phyloP scores from a whole-genome alignment of 2,888 invertebrate species.

The Drosophila lutescens region DNA sequence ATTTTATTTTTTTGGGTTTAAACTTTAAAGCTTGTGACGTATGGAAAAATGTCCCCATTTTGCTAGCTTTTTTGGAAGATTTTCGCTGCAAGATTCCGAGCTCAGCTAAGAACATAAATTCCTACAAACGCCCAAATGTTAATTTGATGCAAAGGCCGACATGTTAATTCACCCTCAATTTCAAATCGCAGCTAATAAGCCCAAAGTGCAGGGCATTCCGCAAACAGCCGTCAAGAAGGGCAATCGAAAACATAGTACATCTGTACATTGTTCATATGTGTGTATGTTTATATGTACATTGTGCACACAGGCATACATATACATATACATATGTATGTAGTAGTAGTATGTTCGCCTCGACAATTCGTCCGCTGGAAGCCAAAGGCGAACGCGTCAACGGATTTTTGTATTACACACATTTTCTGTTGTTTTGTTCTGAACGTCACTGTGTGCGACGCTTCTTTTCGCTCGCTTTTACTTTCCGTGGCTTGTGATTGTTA shows the following conservation, averaged over 20 bases:
- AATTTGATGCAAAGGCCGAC: neutral
- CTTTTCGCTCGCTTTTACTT: constrained; percentile 77
- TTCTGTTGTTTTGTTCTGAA: constrained; percentile 32
- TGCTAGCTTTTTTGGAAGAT: too few species aligned
- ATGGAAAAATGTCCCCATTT: too few species aligned
- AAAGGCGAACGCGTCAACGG: constrained; percentile 59
- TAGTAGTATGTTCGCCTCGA: neutral
- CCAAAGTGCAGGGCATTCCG: neutral
- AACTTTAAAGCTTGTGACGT: too few species aligned
- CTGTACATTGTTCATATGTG: neutral
- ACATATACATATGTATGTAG: too few species aligned
- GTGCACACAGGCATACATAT: too few species aligned
- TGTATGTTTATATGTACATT: neutral
- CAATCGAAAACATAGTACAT: neutral
- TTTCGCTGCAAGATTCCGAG: too few species aligned
- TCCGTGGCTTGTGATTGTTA: constrained; percentile 57
- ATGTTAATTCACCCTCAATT: neutral
- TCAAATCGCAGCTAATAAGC: neutral
- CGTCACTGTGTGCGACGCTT: constrained; percentile 34
- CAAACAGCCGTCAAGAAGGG: constrained; percentile 6
- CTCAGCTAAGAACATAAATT: neutral
- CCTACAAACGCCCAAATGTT: neutral
- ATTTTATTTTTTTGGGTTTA: too few species aligned
- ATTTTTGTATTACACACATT: constrained; percentile 73
- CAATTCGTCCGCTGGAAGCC: constrained; percentile 50